Conservation (phyloP, 2,797 vertebrate species). For the Acrossocheilus wenchowensis region DNA sequence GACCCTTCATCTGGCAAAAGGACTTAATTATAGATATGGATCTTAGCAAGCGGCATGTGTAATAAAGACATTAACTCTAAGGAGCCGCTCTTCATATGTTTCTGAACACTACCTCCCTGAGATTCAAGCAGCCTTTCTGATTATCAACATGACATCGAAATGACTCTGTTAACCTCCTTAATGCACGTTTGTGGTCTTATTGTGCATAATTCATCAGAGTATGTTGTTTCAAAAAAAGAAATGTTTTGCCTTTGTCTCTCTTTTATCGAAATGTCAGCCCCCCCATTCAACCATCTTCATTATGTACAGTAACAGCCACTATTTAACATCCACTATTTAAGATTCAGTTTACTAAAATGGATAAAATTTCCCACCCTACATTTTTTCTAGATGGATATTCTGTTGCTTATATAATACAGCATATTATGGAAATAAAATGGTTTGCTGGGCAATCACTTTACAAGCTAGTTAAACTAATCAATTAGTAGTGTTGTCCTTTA, state of each 20-base stretch:
- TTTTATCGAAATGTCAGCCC: not conserved
- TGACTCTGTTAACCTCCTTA: constrained; percentile 4
- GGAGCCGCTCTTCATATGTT: not conserved
- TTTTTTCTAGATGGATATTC: not conserved
- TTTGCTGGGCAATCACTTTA: no score
- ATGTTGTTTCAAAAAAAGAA: not conserved
- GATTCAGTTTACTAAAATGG: not conserved
- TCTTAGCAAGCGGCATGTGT: not conserved
- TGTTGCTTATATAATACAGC: not conserved
- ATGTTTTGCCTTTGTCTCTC: not conserved
- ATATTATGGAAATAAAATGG: not conserved
- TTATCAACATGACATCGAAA: not conserved
- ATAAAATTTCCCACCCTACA: not conserved
- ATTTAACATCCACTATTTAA: not conserved
- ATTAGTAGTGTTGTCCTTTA: no score
- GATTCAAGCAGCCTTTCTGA: not conserved
- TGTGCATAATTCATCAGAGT: constrained; percentile 1
- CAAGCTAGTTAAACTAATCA: not conserved
- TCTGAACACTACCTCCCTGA: not conserved
- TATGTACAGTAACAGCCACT: not conserved
- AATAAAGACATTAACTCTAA: constrained; percentile 1
- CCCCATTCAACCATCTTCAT: not conserved
- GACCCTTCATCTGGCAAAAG: constrained; percentile 18
- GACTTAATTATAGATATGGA: constrained; percentile 46
- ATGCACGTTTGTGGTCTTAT: not conserved